Evolutionary conservation across 2,113 vertebrate species (phyloP), one percentile per base, ranked within the genome.

Genomic region (Elaphurus davidianus): DNA sequence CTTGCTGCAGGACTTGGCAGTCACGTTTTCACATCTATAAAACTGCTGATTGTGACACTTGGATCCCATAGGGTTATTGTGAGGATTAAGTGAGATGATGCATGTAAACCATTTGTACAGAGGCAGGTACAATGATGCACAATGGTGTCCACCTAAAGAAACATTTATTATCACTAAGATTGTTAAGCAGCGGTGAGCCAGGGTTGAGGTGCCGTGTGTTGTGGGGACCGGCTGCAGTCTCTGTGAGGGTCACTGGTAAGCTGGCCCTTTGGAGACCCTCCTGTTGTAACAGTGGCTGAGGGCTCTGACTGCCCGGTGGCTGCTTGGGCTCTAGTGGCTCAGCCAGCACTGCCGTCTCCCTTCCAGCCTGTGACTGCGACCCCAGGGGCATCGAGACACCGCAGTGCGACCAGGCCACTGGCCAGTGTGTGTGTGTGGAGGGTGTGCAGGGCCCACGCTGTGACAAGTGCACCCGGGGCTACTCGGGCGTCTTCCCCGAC

Each of bases 361-460:
- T 96, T 97, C 47, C 97, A 99, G 99, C 99, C 0, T 99, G 99
- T 64, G 99, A 99, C 93, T 99, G 99, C 84, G 99, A 99, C 98
- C 99, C 99, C 50, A 98, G 83, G 16, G 99, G 99, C 27, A 99
- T 99, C 82, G 99, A 99, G 16, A 99, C 99, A 7, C 99, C 96
- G 0, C 99, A 99, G 97, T 99, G 99, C 7, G 98, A 99, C 98
- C 99, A 99, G 52, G 95, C 97, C 89, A 99, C 96, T 0, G 99
- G 99, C 50, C 99, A 99, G 62, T 99, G 99, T 30, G 97, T 99
- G 67, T 99, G 99, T 40, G 97, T 98, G 10, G 99, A 99, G 27
- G 99, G 99, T 0, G 99, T 99, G 7, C 99, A 99, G 10, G 99
- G 99, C 0, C 98, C 98, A 0, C 99, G 99, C 83, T 99, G 99